Conservation (phyloP, 1,140 invertebrate species). For the Drosophila auraria region DNA sequence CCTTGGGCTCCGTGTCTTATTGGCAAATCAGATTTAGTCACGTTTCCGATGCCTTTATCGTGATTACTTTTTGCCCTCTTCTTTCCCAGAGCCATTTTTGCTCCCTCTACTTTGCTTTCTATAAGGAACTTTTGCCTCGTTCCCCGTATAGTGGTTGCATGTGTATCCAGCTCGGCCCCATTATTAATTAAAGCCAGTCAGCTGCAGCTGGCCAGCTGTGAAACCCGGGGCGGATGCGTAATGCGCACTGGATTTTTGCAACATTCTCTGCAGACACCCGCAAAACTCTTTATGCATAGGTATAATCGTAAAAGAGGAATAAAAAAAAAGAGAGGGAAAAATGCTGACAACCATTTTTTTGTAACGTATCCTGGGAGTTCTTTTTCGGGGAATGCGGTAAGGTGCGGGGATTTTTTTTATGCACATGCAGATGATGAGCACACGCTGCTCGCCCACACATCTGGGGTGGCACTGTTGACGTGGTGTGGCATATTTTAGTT, state of each 20-base stretch:
- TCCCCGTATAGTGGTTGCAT: conserved; percentile 25
- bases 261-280: conserved; percentile 30
- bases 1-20: conserved; percentile 71
- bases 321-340: conserved; percentile 21
- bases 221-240: conserved; percentile 51
- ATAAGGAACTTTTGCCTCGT: conserved; percentile 38
- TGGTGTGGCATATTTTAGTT: conserved; percentile 68
- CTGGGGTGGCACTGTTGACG: conserved; percentile 38
- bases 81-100: background rate
- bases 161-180: background rate
- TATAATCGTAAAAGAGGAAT: conserved; percentile 55
- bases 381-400: conserved; percentile 11
- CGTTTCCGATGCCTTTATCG: conserved; percentile 68
- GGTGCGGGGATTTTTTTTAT: conserved; percentile 42
- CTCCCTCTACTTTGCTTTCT: conserved; percentile 1
- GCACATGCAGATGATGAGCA: conserved; percentile 56
- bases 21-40: conserved; percentile 82
- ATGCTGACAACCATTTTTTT: conserved; percentile 49
- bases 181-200: conserved; percentile 66
- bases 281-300: conserved; percentile 55
- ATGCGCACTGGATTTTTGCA: conserved; percentile 39
- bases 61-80: conserved; percentile 53
- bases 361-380: conserved; percentile 18
- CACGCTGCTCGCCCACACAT: conserved; percentile 42
- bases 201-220: conserved; percentile 39